Percentiles rank a stretch among this genome's conserved stretches.
phyloP scores from a whole-genome alignment of 2,888 invertebrate species.

The Amblyteles armatorius region DNA sequence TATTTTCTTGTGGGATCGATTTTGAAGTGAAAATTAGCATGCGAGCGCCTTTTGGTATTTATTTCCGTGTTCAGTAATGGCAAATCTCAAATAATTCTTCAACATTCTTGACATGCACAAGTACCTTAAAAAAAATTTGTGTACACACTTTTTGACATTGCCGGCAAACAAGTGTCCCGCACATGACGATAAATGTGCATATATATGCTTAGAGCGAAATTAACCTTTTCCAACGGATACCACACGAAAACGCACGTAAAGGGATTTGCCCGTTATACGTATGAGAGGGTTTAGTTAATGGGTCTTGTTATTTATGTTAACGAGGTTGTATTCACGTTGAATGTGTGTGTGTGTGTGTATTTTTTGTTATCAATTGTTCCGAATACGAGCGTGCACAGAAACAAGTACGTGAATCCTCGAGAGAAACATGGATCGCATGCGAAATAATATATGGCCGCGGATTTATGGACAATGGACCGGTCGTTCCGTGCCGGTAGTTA shows the following conservation, averaged over 20 bases:
- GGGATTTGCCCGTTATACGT: neutral
- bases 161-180: neutral
- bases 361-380: neutral
- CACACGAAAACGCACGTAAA: neutral
- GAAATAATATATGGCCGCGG: neutral
- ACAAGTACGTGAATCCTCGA: neutral
- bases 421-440: neutral
- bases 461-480: slow-evolving; percentile 9
- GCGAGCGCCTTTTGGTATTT: neutral
- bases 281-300: neutral
- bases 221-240: neutral
- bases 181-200: neutral
- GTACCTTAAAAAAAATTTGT: neutral
- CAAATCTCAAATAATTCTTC: neutral
- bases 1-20: neutral
- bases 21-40: neutral
- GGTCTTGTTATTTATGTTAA: neutral
- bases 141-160: neutral
- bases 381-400: neutral
- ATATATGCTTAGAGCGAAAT: neutral
- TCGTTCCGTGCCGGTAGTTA: neutral
- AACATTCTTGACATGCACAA: neutral
- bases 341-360: neutral
- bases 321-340: neutral
- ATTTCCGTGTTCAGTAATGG: neutral